Conservation (phyloP, 2,888 invertebrate genomes). For the Carpatolechia fugitivella region DNA sequence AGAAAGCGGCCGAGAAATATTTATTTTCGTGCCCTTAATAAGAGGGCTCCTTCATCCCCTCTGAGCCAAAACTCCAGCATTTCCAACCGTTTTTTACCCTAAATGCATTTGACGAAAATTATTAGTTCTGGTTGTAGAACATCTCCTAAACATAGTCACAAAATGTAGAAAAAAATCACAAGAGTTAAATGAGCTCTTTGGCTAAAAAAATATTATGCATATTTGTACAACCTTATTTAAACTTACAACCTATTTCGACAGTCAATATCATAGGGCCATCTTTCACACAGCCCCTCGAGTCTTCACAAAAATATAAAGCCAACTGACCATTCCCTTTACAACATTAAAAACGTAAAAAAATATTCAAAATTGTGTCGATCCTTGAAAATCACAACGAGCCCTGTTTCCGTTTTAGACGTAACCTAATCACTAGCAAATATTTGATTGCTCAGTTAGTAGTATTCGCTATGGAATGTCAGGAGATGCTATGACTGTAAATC, state of each 20-base stretch:
- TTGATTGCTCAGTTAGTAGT: conserved; percentile 51
- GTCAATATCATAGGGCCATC: conserved; percentile 2
- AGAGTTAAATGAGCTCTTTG: conserved; percentile 38
- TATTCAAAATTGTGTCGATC: conserved; percentile 46
- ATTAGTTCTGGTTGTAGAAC: too few species aligned
- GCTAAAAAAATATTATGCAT: conserved; percentile 32
- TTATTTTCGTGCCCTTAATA: conserved; percentile 18
- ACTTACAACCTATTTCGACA: conserved; percentile 6
- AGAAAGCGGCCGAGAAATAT: conserved; percentile 12
- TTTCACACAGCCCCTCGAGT: background rate
- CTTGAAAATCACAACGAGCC: conserved; percentile 54
- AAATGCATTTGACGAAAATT: background rate
- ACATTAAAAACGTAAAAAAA: conserved; percentile 22
- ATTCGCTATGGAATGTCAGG: conserved; percentile 44
- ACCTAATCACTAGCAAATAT: conserved; percentile 37
- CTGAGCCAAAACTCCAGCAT: background rate
- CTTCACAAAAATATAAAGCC: background rate
- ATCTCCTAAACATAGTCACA: background rate
- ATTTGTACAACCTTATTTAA: conserved; percentile 29
- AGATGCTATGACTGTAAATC: conserved; percentile 64
- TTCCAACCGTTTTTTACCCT: background rate
- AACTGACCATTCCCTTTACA: background rate
- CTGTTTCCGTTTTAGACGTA: conserved; percentile 39
- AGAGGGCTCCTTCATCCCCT: conserved; percentile 5
- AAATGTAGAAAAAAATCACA: conserved; percentile 20